Conservation (phyloP, 2,113 vertebrate species). For the Apistogramma diplotaenia region DNA sequence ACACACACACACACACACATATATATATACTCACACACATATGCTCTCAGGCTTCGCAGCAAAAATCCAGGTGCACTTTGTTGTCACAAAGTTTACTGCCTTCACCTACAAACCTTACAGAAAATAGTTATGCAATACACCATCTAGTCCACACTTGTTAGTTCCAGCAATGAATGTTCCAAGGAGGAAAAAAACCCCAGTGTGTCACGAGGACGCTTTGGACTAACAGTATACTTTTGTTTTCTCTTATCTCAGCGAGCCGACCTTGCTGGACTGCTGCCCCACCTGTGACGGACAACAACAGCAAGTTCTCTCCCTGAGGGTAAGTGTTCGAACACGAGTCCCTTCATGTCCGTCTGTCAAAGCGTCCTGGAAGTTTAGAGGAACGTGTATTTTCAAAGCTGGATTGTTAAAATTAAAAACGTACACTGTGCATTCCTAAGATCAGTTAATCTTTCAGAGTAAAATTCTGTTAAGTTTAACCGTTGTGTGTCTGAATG, state of each 20-base stretch:
- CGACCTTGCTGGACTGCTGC: constrained; percentile 56
- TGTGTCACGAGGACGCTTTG: not conserved
- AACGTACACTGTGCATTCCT: not conserved
- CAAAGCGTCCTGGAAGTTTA: constrained; percentile 34
- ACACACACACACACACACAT: constrained; percentile 18
- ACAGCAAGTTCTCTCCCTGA: constrained; percentile 60
- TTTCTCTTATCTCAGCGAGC: constrained; percentile 57
- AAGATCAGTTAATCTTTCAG: not conserved
- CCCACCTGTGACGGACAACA: constrained; percentile 60
- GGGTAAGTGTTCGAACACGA: constrained; percentile 68
- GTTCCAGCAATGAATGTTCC: constrained; percentile 3
- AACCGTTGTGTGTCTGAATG: not conserved
- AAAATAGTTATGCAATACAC: constrained; percentile 58
- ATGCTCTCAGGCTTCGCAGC: constrained; percentile 27
- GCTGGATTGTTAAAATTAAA: constrained; percentile 9
- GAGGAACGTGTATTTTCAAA: not conserved
- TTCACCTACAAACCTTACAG: constrained; percentile 51
- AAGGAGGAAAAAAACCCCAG: not conserved
- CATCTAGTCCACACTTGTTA: constrained; percentile 62
- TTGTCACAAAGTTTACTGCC: constrained; percentile 66
- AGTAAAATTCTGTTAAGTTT: not conserved
- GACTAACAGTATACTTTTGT: constrained; percentile 48
- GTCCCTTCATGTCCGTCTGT: constrained; percentile 45
- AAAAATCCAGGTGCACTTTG: constrained; percentile 71
- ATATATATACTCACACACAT: constrained; percentile 17